phyloP scores from a whole-genome alignment of 2,797 vertebrate species.

The Sus cebifrons region DNA sequence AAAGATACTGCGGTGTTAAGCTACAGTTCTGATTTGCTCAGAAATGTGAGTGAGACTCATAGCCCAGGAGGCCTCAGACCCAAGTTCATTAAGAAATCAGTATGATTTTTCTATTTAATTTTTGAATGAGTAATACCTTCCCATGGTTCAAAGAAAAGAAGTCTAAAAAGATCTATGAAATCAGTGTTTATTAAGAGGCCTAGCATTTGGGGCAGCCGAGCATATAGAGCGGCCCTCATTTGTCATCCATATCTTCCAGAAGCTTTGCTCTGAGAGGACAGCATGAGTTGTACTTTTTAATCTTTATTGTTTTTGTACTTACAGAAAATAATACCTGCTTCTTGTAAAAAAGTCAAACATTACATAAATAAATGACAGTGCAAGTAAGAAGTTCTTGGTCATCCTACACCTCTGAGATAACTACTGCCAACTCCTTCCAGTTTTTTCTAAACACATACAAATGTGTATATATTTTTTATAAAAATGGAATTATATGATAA shows the following conservation, averaged over 20 bases:
- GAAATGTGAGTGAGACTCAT: conserved; percentile 41
- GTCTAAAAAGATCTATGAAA: conserved; percentile 55
- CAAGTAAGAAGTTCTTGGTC: conserved; percentile 45
- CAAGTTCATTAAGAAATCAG: conserved; percentile 60
- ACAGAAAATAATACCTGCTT: conserved; percentile 56
- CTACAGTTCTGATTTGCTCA: conserved; percentile 46
- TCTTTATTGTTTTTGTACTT: conserved; percentile 58
- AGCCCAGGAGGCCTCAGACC: conserved; percentile 9
- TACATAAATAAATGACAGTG: conserved; percentile 53
- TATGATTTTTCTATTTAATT: conserved; percentile 60
- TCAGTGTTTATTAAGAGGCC: conserved; percentile 41
- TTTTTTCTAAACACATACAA: conserved; percentile 43
- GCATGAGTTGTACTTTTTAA: conserved; percentile 45
- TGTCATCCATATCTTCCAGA: conserved; percentile 56
- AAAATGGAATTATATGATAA: conserved; percentile 23
- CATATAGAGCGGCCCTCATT: not conserved
- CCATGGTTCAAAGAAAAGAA: conserved; percentile 65
- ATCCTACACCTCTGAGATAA: conserved; percentile 35
- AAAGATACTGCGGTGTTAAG: not conserved
- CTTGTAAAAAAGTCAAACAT: conserved; percentile 56
- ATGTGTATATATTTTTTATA: not conserved
- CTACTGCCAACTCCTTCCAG: not conserved
- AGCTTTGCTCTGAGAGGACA: conserved; percentile 36
- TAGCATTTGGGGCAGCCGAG: not conserved
- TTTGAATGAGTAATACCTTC: conserved; percentile 66